A percentile compares a stretch with the other conserved stretches of the same genome.
phyloP scores from a whole-genome alignment of 1,140 invertebrate species.

The Colletes gigas region DNA sequence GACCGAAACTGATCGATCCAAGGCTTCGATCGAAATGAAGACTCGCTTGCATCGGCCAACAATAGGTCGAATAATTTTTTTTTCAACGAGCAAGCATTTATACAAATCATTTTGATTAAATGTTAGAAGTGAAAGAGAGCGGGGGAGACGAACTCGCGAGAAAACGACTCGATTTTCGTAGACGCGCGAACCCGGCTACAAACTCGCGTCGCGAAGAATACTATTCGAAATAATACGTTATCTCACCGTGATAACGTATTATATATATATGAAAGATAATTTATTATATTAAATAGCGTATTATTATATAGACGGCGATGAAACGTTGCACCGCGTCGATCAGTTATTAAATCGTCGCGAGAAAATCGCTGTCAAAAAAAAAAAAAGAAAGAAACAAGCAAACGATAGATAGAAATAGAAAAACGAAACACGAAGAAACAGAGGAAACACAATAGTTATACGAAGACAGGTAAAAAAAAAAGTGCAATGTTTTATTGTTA shows the following conservation, averaged over 20 bases:
- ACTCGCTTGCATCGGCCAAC: no score
- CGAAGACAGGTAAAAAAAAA: conserved; percentile 19
- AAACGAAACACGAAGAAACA: not conserved
- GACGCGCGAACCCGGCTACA: not conserved
- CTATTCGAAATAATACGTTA: conserved; percentile 35
- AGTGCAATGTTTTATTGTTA: conserved; percentile 63
- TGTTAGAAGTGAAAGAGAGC: not conserved
- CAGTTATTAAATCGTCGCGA: conserved; percentile 22
- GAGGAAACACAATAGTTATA: conserved; percentile 28
- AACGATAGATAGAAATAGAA: conserved; percentile 10
- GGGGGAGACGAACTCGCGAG: not conserved
- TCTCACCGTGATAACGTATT: conserved; percentile 27
- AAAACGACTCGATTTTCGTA: conserved; percentile 8
- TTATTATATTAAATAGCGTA: conserved; percentile 44
- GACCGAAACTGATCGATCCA: no score
- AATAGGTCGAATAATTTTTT: no score
- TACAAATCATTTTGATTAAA: no score
- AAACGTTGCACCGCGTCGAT: conserved; percentile 50
- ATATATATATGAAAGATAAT: conserved; percentile 39
- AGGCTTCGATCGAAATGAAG: no score
- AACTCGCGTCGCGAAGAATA: not conserved
- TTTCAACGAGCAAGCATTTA: no score
- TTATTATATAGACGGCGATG: conserved; percentile 46
- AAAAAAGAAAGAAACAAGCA: not conserved
- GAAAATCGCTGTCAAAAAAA: not conserved